Evolutionary conservation across 2,888 invertebrate genomes (phyloP).

Genomic region (Pardosa pseudoannulata): DNA sequence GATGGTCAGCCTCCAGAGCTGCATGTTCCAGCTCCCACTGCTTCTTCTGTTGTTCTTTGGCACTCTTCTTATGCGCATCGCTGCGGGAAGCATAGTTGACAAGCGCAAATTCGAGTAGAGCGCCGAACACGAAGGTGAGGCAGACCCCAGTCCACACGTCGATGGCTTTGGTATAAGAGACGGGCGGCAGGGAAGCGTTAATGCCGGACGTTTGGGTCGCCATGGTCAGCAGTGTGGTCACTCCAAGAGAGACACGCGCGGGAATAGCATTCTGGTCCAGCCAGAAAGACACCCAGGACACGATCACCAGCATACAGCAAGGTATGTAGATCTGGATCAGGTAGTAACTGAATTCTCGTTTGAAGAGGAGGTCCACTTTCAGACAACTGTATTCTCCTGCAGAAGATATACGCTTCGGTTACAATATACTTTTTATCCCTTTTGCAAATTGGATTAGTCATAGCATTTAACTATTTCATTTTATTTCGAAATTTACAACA

Average conservation of each 20-base stretch:
- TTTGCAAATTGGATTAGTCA: no score
- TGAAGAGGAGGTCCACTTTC: conserved; percentile 96
- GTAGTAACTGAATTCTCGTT: conserved; percentile 99
- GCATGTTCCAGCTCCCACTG: conserved; percentile 88
- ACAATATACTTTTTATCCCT: no score
- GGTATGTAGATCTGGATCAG: conserved; percentile 99
- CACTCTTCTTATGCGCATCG: conserved; percentile 84
- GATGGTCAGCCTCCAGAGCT: conserved; percentile 90
- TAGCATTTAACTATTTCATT: no score
- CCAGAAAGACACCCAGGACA: conserved; percentile 98
- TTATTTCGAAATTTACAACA: no score
- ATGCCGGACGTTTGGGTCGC: conserved; percentile 95
- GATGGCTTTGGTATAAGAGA: conserved; percentile 98
- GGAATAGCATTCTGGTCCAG: conserved; percentile 95
- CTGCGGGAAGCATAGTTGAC: conserved; percentile 98
- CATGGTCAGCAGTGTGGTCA: conserved; percentile 97
- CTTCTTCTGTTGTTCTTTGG: conserved; percentile 86
- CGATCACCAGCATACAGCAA: conserved; percentile 98
- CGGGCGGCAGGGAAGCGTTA: conserved; percentile 96
- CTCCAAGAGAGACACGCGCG: conserved; percentile 94
- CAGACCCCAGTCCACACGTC: conserved; percentile 99
- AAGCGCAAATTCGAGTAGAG: conserved; percentile 96
- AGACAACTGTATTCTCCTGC: conserved; percentile 98
- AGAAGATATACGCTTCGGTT: conserved; percentile 74
- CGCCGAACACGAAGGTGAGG: conserved; percentile 98